These are phyloP conservation scores for Stegodyphus mimosarum DNA, from an alignment of 1,140 invertebrate species.

Conservation along the genomic window DNA sequence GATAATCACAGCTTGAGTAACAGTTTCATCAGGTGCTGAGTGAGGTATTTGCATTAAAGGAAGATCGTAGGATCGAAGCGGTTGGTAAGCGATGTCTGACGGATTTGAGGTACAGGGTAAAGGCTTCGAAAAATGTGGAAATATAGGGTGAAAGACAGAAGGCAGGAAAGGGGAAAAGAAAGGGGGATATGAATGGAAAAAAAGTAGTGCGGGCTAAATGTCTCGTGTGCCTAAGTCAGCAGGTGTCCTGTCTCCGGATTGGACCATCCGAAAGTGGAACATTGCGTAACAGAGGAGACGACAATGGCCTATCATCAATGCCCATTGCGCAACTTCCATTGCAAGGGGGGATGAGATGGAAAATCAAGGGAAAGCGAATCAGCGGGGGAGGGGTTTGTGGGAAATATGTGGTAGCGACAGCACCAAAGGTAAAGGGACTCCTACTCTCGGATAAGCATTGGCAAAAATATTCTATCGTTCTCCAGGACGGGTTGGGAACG, in stretches of 20 bases:
- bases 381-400: conserved; percentile 53
- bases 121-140: no score
- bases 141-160: no score
- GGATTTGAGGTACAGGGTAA: no score
- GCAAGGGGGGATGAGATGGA: not conserved
- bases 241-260: conserved; percentile 27
- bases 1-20: no score
- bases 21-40: no score
- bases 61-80: no score
- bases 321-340: conserved; percentile 34
- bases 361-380: conserved; percentile 10
- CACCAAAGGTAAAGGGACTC: conserved; percentile 36
- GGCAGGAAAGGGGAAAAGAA: conserved; percentile 11
- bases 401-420: conserved; percentile 45
- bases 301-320: conserved; percentile 46
- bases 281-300: conserved; percentile 40
- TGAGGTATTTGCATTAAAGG: no score
- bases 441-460: not conserved
- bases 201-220: conserved; percentile 1
- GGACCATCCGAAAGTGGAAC: conserved; percentile 44
- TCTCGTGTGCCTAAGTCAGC: not conserved
- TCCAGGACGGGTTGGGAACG: not conserved
- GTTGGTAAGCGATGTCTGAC: no score
- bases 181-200: conserved; percentile 17
- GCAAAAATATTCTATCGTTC: no score